Evolutionary conservation across 2,113 vertebrate species (phyloP), one percentile per base, ranked within the genome.

Genomic region (Upupa epops): DNA sequence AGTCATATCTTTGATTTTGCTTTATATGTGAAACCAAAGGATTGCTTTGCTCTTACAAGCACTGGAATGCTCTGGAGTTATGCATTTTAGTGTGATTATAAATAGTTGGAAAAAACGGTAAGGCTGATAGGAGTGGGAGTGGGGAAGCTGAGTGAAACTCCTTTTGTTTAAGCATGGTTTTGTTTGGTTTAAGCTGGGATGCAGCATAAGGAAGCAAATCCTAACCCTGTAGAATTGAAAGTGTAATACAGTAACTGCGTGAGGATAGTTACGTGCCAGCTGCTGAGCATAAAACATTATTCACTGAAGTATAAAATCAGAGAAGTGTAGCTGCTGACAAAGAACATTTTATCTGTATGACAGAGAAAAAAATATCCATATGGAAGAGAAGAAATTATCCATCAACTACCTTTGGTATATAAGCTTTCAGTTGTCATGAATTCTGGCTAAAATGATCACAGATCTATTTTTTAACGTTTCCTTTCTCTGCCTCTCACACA

Each of bases 281-380:
- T 94, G 88, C 79, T 95, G 79, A 90, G 64, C 90, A 95, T 92
- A 83, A 95, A 96, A 64, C 82, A 91, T 88, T 89, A 2, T 17
- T 80, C 94, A 86, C 48, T 89, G 68, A 94, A 69, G 85, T 94
- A 74, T 89, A 89, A 95, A 94, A 91, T 83, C 79, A 88, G 88
- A 81, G 25, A 94, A 92, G 64, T 48, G 59, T 68, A 91, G 88
- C 72, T 92, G 75, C 90, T 95, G 88, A 94, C 85, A 95, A 88
- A 92, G 88, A 86, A 40, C 13, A 59, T 88, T 95, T 95, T 88
- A 40, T 95, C 79, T 86, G 29, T 74, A 69, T 90, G 75, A 74
- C 75, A 83, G 65, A 83, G 71, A 64, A 93, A 79, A 86, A 91
- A 36, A 11, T 84, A 92, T 80, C 55, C 29, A 56, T 90, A 83